Evolutionary conservation across 2,797 vertebrate species (phyloP).

Genomic region (Momotus momota): DNA sequence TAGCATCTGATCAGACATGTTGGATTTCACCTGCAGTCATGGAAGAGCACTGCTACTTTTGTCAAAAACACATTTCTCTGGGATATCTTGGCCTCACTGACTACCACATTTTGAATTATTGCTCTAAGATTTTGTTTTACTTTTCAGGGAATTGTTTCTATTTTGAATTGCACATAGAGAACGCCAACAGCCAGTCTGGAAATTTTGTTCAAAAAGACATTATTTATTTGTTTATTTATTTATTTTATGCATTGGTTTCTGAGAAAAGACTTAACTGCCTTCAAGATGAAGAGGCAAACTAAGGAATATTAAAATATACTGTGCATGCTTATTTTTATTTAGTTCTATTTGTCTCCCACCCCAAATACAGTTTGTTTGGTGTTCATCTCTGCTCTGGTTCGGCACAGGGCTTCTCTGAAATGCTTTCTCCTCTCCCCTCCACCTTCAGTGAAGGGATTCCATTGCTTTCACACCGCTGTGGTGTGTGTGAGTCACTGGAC

Average conservation of each 20-base stretch:
- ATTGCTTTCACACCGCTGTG: not conserved
- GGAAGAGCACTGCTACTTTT: not conserved
- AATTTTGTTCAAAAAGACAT: not conserved
- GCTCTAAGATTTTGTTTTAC: not conserved
- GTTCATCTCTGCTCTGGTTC: not conserved
- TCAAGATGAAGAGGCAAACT: not conserved
- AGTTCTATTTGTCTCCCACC: not conserved
- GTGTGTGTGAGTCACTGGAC: not conserved
- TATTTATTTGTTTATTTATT: not conserved
- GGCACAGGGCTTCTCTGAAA: not conserved
- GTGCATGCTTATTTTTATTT: not conserved
- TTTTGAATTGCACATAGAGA: not conserved
- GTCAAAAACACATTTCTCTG: not conserved
- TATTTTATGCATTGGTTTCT: not conserved
- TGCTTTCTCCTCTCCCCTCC: not conserved
- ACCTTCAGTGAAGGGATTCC: not conserved
- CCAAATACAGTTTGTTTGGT: not conserved
- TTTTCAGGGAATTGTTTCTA: rapidly evolving
- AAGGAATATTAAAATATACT: not conserved
- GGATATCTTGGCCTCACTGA: not conserved
- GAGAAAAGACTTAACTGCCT: not conserved
- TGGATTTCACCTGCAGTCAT: not conserved
- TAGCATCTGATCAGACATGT: not conserved
- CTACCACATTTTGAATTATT: not conserved
- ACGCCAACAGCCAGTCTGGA: not conserved